phyloP scores from a whole-genome alignment of 2,797 vertebrate genomes.

The Lagocephalus sceleratus region DNA sequence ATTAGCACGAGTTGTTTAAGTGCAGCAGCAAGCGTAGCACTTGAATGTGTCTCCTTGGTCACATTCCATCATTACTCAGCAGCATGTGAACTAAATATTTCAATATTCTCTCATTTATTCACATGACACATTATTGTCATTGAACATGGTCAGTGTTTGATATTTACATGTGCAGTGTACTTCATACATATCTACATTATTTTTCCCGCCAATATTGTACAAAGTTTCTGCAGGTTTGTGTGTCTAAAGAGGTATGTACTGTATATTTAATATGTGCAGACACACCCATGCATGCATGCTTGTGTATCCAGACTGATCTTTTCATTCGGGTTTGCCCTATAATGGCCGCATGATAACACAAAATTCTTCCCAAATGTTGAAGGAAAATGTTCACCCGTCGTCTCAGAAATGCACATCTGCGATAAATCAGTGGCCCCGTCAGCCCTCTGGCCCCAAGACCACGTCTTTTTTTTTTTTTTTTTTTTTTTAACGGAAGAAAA shows the following conservation, averaged over 20 bases:
- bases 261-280: slow-evolving; percentile 7
- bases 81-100: background rate
- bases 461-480: slow-evolving; percentile 39
- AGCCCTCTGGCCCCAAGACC: slow-evolving; percentile 41
- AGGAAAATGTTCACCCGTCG: slow-evolving; percentile 36
- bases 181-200: background rate
- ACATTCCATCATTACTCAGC: slow-evolving; percentile 1
- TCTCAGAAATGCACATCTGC: slow-evolving; percentile 66
- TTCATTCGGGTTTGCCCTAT: slow-evolving; percentile 40
- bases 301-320: slow-evolving; percentile 33
- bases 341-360: slow-evolving; percentile 59
- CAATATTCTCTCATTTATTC: background rate
- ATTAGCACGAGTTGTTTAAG: background rate
- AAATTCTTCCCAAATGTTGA: slow-evolving; percentile 70
- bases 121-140: background rate
- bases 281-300: slow-evolving; percentile 17
- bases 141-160: too few relatives aligned
- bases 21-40: background rate
- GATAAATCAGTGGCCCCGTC: slow-evolving; percentile 57
- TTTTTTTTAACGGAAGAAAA: background rate
- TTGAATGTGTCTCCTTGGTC: background rate
- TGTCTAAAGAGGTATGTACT: slow-evolving; percentile 21
- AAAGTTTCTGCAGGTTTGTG: slow-evolving; percentile 8
- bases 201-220: slow-evolving; percentile 6
- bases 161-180: background rate